Base-by-base conservation (phyloP, 1,140 invertebrate species). In the Cotesia typhae region DNA sequence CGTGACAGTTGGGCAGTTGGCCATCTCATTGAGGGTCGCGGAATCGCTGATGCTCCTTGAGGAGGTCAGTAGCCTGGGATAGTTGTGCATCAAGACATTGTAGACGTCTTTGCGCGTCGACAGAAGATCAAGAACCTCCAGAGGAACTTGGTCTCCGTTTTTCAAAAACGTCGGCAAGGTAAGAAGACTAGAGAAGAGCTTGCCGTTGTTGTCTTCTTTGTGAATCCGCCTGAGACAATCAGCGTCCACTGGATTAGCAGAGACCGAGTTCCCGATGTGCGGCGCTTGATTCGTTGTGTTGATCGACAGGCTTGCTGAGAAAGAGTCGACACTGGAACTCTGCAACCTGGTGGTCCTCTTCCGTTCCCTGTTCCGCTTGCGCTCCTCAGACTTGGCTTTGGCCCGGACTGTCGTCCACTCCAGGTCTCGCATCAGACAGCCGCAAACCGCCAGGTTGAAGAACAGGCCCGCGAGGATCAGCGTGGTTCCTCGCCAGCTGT, bases 391-490 rank as follows among this genome's bases (percentile, higher is more conserved):
- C 75, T 89, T 90, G 9, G 89, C 89, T 82, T 91, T 92, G 0
- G 89, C 88, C 14, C 81, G 79, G 5, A 77, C 82, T 0, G 90
- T 88, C 0, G 92, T 93, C 92, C 92, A 93, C 4, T 92, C 91
- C 14, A 95, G 85, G 78, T 96, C 94, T 66, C 93, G 85, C 92
- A 96, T 96, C 4, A 96, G 83, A 41, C 92, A 89, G 0, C 95
- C 96, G 83, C 95, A 98, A 0, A 96, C 93, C 35, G 92, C 92
- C 77, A 97, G 90, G 83, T 96, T 96, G 2, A 97, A 86, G 78
- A 96, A 95, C 5, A 95, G 84, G 6, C 95, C 95, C 0, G 94
- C 92, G 4, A 97, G 83, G 59, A 97, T 92, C 1, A 96, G 83
- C 0, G 94, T 93, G 0, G 92, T 92, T 0, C 94, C 95, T 59